Percentiles rank a stretch among this genome's conserved stretches.
Conservation (phyloP, 2,888 invertebrate genomes). For the Nomada flava region DNA sequence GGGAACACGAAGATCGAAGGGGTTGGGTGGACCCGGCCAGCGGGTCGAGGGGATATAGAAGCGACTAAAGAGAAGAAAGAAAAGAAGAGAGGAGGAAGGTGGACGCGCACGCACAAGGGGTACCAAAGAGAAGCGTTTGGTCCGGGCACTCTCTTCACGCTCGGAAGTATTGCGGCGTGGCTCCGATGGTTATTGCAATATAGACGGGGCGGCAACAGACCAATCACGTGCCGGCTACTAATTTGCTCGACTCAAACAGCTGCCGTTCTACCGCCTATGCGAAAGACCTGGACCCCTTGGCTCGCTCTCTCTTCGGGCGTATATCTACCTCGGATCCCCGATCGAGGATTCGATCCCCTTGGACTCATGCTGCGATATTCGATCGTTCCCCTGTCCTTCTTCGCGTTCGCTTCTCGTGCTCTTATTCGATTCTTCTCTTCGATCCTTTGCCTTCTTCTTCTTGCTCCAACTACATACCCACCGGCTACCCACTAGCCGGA, state of each 20-base stretch:
- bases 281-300: constrained; percentile 76
- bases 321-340: constrained; percentile 74
- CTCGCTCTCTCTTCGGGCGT: constrained; percentile 59
- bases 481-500: constrained; percentile 79
- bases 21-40: constrained; percentile 3
- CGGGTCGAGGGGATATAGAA: constrained; percentile 27
- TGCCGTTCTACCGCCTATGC: constrained; percentile 83
- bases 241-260: constrained; percentile 84
- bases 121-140: constrained; percentile 41
- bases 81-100: constrained; percentile 22
- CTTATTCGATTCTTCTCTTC: constrained; percentile 69
- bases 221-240: constrained; percentile 84
- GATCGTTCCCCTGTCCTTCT: constrained; percentile 72
- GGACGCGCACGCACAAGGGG: constrained; percentile 53
- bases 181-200: constrained; percentile 78
- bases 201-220: constrained; percentile 84
- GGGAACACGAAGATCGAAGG: constrained; percentile 43
- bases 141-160: constrained; percentile 38
- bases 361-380: constrained; percentile 80
- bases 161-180: constrained; percentile 69
- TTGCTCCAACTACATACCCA: constrained; percentile 57
- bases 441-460: constrained; percentile 54
- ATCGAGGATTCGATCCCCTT: constrained; percentile 74
- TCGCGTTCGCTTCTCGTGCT: constrained; percentile 61
- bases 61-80: constrained; percentile 13